Conservation (phyloP, 2,888 invertebrate genomes). For the Xiphydria camelus region DNA sequence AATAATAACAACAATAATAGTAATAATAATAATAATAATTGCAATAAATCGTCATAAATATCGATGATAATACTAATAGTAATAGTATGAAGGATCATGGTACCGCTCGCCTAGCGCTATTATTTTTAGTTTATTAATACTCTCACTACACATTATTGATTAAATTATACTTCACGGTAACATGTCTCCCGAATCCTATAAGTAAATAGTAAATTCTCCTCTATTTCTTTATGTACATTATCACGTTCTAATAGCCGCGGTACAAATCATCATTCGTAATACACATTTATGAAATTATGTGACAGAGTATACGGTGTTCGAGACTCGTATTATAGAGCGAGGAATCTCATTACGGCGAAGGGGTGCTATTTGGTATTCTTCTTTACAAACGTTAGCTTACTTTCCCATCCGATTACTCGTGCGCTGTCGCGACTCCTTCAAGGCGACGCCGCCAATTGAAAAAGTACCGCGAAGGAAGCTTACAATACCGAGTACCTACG, state of each 20-base stretch:
- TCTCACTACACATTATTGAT: constrained; percentile 53
- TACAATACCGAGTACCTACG: background rate
- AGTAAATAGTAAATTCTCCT: constrained; percentile 45
- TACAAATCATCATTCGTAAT: constrained; percentile 39
- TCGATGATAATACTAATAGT: no score
- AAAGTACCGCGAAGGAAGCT: background rate
- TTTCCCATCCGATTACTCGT: no score
- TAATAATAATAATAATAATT: constrained; percentile 15
- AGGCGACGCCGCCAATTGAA: no score
- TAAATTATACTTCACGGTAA: constrained; percentile 41
- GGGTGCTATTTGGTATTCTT: no score
- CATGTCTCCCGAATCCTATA: background rate
- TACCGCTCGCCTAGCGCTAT: constrained; percentile 44
- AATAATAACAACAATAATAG: constrained; percentile 35
- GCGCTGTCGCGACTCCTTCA: no score
- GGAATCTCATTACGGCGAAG: background rate
- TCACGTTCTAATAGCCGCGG: constrained; percentile 44
- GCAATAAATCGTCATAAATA: background rate
- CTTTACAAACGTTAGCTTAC: no score
- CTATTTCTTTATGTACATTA: constrained; percentile 45
- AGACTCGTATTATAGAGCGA: background rate
- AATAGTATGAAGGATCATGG: no score
- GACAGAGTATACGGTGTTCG: constrained; percentile 9
- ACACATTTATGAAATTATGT: constrained; percentile 2
- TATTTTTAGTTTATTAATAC: constrained; percentile 44